Evolutionary conservation across 2,797 vertebrate genomes (phyloP).

Genomic region (Enteromius anoplus): DNA sequence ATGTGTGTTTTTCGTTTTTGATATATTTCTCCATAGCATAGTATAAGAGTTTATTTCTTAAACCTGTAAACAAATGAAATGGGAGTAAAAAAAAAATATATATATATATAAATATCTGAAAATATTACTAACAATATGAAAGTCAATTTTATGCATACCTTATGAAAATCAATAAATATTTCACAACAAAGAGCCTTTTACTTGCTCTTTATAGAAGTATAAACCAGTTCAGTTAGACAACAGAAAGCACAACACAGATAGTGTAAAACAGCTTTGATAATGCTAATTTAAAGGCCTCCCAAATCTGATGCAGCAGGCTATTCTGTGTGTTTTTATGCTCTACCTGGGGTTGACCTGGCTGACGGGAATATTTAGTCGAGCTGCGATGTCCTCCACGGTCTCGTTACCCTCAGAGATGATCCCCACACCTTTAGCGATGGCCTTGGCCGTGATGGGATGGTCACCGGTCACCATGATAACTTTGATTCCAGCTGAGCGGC

Average conservation of each 20-base stretch:
- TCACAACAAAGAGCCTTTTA: no score
- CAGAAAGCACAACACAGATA: no score
- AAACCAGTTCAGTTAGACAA: no score
- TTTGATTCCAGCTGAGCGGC: constrained; percentile 91
- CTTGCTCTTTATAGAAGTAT: no score
- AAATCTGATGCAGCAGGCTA: neutral
- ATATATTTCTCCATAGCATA: neutral
- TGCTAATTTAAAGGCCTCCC: neutral
- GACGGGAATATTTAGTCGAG: constrained; percentile 91
- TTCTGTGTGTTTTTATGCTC: constrained; percentile 19
- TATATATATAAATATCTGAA: no score
- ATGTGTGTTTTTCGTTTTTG: neutral
- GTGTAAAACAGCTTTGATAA: no score
- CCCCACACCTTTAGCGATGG: constrained; percentile 85
- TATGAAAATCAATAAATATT: no score
- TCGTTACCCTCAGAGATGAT: constrained; percentile 84
- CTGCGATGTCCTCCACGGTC: constrained; percentile 91
- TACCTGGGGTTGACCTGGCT: constrained; percentile 93
- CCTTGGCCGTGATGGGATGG: constrained; percentile 93
- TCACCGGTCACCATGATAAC: constrained; percentile 94
- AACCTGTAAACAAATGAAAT: no score
- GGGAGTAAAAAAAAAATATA: no score
- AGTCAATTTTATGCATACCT: no score
- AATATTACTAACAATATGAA: no score
- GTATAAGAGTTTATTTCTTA: no score